A percentile compares a stretch with the other conserved stretches of the same genome.
These are phyloP conservation scores for Drosophila neonasuta DNA, from an alignment of 2,888 invertebrate species.

Conservation along the genomic window DNA sequence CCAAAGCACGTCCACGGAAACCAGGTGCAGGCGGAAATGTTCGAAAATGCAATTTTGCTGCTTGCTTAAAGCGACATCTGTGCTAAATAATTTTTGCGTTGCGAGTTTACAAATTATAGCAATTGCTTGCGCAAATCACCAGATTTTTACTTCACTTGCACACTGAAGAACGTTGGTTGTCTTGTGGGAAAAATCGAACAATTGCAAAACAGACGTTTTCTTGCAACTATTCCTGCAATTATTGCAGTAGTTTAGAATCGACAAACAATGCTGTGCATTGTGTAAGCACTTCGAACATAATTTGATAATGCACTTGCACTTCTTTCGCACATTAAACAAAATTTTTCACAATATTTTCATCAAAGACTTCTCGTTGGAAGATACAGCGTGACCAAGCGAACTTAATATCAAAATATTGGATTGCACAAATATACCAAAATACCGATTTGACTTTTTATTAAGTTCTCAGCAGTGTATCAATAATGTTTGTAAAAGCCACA, in stretches of 20 bases:
- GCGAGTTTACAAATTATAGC: constrained; percentile 33
- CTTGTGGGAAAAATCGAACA: constrained; percentile 55
- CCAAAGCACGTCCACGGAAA: constrained; percentile 82
- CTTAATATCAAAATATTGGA: background rate
- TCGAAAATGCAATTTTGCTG: constrained; percentile 81
- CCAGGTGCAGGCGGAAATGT: constrained; percentile 81
- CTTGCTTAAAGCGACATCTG: constrained; percentile 71
- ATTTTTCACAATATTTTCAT: constrained; percentile 59
- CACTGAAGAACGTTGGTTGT: constrained; percentile 18
- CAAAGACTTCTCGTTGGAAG: constrained; percentile 47
- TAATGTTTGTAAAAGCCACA: too few species aligned
- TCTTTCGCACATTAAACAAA: constrained; percentile 45
- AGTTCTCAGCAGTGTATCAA: too few species aligned
- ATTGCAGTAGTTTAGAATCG: constrained; percentile 20
- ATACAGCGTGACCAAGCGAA: constrained; percentile 30
- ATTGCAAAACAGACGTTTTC: constrained; percentile 26
- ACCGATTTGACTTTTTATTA: too few species aligned
- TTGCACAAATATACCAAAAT: background rate
- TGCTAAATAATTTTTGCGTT: constrained; percentile 39
- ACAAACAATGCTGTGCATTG: constrained; percentile 29
- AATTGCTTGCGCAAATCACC: constrained; percentile 33
- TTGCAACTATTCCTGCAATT: constrained; percentile 8
- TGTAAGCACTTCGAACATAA: constrained; percentile 42
- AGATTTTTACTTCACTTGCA: constrained; percentile 39
- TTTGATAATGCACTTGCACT: constrained; percentile 38